Percentiles rank a stretch among this genome's conserved stretches.
Evolutionary conservation across 2,888 invertebrate genomes (phyloP).

Genomic region (Macroteleia sp.): DNA sequence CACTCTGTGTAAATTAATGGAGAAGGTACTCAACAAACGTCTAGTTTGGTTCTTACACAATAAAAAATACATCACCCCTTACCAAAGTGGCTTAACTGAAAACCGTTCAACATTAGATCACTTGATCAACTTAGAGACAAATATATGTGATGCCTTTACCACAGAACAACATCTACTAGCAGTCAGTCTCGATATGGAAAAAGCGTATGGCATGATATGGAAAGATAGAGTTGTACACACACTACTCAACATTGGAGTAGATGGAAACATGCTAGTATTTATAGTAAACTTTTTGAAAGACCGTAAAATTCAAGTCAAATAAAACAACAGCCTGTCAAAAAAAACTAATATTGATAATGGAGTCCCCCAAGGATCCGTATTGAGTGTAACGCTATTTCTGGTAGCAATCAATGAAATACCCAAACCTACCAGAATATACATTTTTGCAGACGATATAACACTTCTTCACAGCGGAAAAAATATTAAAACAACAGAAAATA

Average conservation of each 20-base stretch:
- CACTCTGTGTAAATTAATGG: conserved; percentile 10
- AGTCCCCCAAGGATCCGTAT: conserved; percentile 1
- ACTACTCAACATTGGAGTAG: not conserved
- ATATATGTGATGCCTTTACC: conserved; percentile 25
- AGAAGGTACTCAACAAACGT: conserved; percentile 40
- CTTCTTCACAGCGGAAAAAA: conserved; percentile 39
- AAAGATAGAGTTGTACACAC: conserved; percentile 3
- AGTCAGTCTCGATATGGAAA: conserved; percentile 56
- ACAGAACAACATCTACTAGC: conserved; percentile 54
- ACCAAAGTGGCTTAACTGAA: conserved; percentile 25
- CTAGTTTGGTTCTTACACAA: conserved; percentile 21
- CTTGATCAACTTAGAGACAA: not conserved
- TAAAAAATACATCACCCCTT: conserved; percentile 3
- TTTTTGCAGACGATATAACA: conserved; percentile 48
- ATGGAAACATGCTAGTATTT: not conserved
- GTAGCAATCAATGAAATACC: conserved; percentile 31
- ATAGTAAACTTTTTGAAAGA: not conserved
- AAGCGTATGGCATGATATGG: conserved; percentile 61
- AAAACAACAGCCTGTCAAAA: not conserved
- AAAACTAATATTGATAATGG: not conserved
- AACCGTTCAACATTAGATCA: conserved; percentile 3
- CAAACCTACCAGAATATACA: conserved; percentile 18
- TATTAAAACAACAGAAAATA: not conserved
- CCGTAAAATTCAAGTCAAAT: not conserved
- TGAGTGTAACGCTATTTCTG: conserved; percentile 20